Percentiles rank a stretch among this genome's conserved stretches.
Evolutionary conservation across 1,140 invertebrate genomes (phyloP).

Genomic region (Augochlora pura): DNA sequence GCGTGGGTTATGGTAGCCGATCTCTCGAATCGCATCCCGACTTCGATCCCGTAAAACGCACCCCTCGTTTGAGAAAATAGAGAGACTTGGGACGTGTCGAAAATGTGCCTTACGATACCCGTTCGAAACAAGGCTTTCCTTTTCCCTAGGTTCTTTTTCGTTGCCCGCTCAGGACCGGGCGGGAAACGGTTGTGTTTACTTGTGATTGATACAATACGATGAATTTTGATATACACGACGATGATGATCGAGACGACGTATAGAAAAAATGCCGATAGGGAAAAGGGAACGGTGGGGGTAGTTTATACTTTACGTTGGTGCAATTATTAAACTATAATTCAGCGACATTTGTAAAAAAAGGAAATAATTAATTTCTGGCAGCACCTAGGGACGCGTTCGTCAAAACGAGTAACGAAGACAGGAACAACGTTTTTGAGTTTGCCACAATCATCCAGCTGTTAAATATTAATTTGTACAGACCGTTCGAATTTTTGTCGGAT

Average conservation of each 20-base stretch:
- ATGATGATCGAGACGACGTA: constrained; percentile 5
- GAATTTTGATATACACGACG: constrained; percentile 11
- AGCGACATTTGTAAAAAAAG: constrained; percentile 7
- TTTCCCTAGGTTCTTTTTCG: neutral
- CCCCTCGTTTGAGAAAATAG: constrained; percentile 15
- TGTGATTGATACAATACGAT: neutral
- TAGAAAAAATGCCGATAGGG: constrained; percentile 24
- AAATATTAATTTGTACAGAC: constrained; percentile 12
- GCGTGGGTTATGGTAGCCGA: constrained; percentile 30
- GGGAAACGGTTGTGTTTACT: neutral
- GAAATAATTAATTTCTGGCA: neutral
- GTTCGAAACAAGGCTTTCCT: constrained; percentile 50
- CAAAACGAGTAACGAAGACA: neutral
- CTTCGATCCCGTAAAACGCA: constrained; percentile 45
- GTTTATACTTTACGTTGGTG: constrained; percentile 34
- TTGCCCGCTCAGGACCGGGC: neutral
- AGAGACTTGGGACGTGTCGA: constrained; percentile 61
- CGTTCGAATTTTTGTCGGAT: neutral
- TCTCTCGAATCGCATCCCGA: constrained; percentile 51
- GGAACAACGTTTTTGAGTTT: neutral
- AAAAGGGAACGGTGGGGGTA: neutral
- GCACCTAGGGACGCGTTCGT: constrained; percentile 27
- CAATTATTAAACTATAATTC: constrained; percentile 53
- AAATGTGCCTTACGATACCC: constrained; percentile 71
- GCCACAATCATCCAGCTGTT: neutral